These are phyloP conservation scores for Protonibea diacanthus DNA, from an alignment of 2,797 vertebrate species.

Conservation along the genomic window DNA sequence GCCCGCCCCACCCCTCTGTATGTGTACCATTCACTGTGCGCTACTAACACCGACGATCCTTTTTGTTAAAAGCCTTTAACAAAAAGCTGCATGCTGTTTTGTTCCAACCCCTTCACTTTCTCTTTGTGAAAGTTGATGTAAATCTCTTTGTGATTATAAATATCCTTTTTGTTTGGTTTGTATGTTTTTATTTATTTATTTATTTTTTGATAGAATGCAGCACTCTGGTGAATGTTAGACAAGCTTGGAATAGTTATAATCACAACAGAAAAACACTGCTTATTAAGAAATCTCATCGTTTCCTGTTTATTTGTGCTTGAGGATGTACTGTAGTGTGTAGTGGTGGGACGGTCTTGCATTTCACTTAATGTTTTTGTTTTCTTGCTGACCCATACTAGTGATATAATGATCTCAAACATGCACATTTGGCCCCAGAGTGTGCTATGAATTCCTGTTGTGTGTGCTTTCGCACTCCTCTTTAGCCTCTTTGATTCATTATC, in stretches of 20 bases:
- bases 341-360: slow-evolving; percentile 93
- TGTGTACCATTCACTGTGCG: slow-evolving; percentile 77
- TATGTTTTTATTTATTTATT: slow-evolving; percentile 60
- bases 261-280: slow-evolving; percentile 80
- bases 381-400: slow-evolving; percentile 76
- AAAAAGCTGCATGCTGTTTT: slow-evolving; percentile 87
- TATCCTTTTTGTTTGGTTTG: slow-evolving; percentile 86
- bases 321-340: slow-evolving; percentile 87
- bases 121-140: slow-evolving; percentile 84
- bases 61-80: slow-evolving; percentile 88
- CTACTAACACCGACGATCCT: slow-evolving; percentile 85
- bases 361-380: slow-evolving; percentile 81
- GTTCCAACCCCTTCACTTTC: slow-evolving; percentile 80
- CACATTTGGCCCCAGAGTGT: slow-evolving; percentile 65
- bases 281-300: slow-evolving; percentile 89
- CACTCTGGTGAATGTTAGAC: slow-evolving; percentile 90
- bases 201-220: slow-evolving; percentile 89
- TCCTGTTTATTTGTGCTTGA: slow-evolving; percentile 87
- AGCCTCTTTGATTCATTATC: slow-evolving; percentile 53
- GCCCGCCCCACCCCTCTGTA: slow-evolving; percentile 63
- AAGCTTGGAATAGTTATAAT: slow-evolving; percentile 93
- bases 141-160: slow-evolving; percentile 89
- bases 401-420: slow-evolving; percentile 67
- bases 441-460: slow-evolving; percentile 69
- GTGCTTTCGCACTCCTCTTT: slow-evolving; percentile 55